A percentile compares a stretch with the other conserved stretches of the same genome.
Conservation (phyloP, 2,797 vertebrate genomes). For the Eremophila alpestris region DNA sequence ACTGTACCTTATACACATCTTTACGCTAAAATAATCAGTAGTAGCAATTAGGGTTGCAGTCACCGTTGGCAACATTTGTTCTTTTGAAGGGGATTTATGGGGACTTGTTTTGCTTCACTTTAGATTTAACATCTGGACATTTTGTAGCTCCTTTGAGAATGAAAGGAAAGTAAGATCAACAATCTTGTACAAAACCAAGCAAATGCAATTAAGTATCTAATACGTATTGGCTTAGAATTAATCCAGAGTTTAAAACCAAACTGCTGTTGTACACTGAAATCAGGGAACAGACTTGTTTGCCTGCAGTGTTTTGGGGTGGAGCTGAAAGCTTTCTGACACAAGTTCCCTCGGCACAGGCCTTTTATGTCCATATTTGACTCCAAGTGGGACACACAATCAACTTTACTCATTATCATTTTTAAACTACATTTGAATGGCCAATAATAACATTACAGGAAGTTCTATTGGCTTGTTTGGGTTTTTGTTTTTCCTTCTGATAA, state of each 20-base stretch:
- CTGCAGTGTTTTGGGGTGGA: not conserved
- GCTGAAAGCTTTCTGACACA: not conserved
- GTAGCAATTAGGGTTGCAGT: not conserved
- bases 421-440: not conserved
- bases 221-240: not conserved
- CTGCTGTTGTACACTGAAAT: not conserved
- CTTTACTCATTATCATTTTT: not conserved
- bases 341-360: not conserved
- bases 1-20: not conserved
- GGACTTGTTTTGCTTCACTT: not conserved
- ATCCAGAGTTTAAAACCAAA: not conserved
- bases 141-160: not conserved
- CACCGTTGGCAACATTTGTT: constrained; percentile 6
- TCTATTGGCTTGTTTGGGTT: not conserved
- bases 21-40: constrained; percentile 5
- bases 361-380: not conserved
- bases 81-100: not conserved
- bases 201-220: not conserved
- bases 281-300: not conserved
- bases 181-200: not conserved
- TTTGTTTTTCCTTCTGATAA: not conserved
- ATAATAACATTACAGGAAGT: not conserved
- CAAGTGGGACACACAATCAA: not conserved
- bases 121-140: not conserved
- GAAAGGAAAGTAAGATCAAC: not conserved